Base-by-base conservation (phyloP, 2,888 invertebrate species). In the Amitus sp. region DNA sequence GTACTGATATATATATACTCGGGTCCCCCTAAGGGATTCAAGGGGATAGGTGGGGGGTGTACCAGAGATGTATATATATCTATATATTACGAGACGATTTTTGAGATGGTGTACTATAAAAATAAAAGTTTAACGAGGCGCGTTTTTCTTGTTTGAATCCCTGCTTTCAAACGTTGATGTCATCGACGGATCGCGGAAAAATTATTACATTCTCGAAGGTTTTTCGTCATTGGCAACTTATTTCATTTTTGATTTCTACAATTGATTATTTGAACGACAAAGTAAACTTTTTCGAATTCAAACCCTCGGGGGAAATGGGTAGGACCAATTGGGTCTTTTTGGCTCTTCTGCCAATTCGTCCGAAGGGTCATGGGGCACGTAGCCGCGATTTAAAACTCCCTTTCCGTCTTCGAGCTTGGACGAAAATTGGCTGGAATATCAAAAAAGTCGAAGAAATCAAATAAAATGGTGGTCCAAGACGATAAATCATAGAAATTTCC, bases 261-360 rank as follows among this genome's bases (percentile, higher is more conserved):
- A n/a, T n/a, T n/a, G n/a, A n/a, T n/a, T n/a, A n/a, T 30, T 10
- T 9, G 2, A 6, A 30, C 6, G n/a, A 10, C n/a, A 30, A 10
- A 30, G n/a, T 10, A 30, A 30, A 30, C 6, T 30, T 6, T 33
- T 33, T 33, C 9, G n/a, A 9, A 70, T 52, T 37, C 13, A 37
- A 6, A 73, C 65, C 60, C 80, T 72, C n/a, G 75, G 70, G 1
- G 79, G 79, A 50, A 81, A 81, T 2, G 81, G 80, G 60, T 80
- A 82, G 10, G 80, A 78, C 82, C 82, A 82, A 46, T 78, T 78
- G 51, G 68, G 70, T 64, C 75, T 78, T 23, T 55, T 62, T 10
- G 72, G 43, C 17, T 76, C 76, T 10, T 79, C 78, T 18, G 73
- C 69, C 2, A 66, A 45, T 10, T 75, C 81, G n/a, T n/a, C n/a